Conservation (phyloP, 2,113 vertebrate genomes). For the Phocoena phocoena region DNA sequence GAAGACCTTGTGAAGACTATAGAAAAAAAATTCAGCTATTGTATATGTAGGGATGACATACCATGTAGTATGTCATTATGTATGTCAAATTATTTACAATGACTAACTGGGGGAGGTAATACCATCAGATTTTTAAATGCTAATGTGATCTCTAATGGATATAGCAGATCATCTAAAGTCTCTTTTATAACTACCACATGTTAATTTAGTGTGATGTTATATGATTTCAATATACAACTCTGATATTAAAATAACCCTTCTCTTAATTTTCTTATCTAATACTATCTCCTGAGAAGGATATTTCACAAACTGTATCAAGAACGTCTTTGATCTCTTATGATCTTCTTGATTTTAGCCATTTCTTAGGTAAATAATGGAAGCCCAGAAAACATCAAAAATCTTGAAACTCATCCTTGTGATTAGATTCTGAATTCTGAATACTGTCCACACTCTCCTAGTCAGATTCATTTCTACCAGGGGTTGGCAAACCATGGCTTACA, state of each 20-base stretch:
- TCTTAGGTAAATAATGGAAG: slow-evolving; percentile 37
- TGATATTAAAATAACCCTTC: slow-evolving; percentile 13
- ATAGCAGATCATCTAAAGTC: background rate
- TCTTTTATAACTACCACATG: background rate
- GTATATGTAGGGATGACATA: background rate
- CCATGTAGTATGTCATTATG: background rate
- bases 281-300: background rate
- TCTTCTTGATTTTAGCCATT: background rate
- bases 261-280: background rate
- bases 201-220: background rate
- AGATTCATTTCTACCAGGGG: background rate
- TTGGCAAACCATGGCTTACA: background rate
- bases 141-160: background rate
- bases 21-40: background rate
- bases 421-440: background rate
- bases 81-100: background rate
- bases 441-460: background rate
- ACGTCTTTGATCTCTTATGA: background rate
- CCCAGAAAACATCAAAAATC: background rate
- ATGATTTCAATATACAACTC: background rate
- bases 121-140: background rate
- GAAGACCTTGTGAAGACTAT: background rate
- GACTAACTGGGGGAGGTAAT: background rate
- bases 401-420: background rate
- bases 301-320: background rate